These are phyloP conservation scores for Anguilla anguilla DNA, from an alignment of 2,797 vertebrate species.

Conservation along the genomic window DNA sequence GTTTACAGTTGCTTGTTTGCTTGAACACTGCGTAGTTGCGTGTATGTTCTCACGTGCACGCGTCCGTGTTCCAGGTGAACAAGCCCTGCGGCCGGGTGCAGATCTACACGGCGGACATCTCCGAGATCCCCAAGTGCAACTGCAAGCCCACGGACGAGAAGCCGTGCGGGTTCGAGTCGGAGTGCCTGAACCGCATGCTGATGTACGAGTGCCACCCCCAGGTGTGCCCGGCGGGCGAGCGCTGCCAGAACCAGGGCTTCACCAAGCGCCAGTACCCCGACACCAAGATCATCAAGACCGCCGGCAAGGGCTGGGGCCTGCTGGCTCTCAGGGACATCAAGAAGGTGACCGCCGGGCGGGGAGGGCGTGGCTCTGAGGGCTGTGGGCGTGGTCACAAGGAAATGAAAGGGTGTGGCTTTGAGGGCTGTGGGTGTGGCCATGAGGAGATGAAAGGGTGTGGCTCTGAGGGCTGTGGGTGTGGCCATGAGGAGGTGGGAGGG, in stretches of 20 bases:
- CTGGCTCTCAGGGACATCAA: conserved; percentile 89
- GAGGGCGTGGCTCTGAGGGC: background rate
- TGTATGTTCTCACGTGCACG: background rate
- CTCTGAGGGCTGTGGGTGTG: too few species aligned
- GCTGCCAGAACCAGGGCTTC: conserved; percentile 96
- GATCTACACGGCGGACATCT: conserved; percentile 91
- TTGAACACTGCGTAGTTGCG: background rate
- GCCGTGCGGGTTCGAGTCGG: conserved; percentile 91
- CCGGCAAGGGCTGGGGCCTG: conserved; percentile 95
- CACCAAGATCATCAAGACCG: conserved; percentile 92
- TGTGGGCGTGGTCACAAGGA: background rate
- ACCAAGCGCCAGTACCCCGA: conserved; percentile 95
- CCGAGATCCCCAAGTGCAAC: conserved; percentile 97
- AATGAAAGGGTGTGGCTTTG: too few species aligned
- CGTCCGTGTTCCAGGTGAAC: conserved; percentile 79
- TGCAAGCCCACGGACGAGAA: conserved; percentile 89
- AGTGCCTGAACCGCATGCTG: conserved; percentile 96
- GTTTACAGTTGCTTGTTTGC: too few species aligned
- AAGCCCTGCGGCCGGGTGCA: conserved; percentile 92
- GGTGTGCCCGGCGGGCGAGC: conserved; percentile 86
- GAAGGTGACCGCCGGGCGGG: conserved; percentile 75
- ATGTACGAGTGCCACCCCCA: conserved; percentile 98
- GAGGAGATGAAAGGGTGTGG: too few species aligned
- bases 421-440: background rate
- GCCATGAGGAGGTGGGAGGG: too few species aligned